phyloP scores from a whole-genome alignment of 2,113 vertebrate genomes.

The Aegithalos caudatus region DNA sequence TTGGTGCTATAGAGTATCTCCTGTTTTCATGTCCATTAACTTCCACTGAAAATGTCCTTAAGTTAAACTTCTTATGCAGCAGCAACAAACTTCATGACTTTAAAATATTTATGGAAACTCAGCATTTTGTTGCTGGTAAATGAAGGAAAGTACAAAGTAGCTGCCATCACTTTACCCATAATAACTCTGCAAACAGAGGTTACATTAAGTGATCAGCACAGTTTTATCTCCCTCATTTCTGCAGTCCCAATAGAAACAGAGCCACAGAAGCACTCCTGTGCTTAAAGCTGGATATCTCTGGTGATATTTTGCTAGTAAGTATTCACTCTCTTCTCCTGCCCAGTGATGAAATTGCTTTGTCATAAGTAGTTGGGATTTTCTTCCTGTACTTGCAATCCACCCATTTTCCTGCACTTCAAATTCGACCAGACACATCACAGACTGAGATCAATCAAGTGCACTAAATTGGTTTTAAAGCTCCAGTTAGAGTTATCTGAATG shows the following conservation, averaged over 20 bases:
- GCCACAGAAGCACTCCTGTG: not conserved
- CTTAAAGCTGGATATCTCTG: not conserved
- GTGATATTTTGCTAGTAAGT: not conserved
- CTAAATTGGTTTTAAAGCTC: not conserved
- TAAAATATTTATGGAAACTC: not conserved
- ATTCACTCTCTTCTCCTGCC: not conserved
- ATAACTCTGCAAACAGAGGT: not conserved
- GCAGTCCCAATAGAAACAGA: not conserved
- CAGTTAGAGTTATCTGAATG: not conserved
- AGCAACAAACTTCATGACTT: not conserved
- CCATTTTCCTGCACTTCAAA: not conserved
- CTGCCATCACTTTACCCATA: not conserved
- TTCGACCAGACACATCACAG: not conserved
- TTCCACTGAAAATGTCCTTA: not conserved
- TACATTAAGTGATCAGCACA: not conserved
- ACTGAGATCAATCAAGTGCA: not conserved
- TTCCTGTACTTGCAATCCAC: not conserved
- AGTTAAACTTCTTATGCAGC: not conserved
- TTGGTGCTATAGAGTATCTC: not conserved
- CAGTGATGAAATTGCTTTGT: not conserved
- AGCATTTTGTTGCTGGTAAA: not conserved
- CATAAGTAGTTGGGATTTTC: not conserved
- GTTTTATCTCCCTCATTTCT: not conserved
- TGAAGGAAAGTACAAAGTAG: not conserved
- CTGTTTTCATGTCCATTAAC: not conserved